Base-by-base conservation (phyloP, 2,797 vertebrate species). In the Moxostoma hubbsi region DNA sequence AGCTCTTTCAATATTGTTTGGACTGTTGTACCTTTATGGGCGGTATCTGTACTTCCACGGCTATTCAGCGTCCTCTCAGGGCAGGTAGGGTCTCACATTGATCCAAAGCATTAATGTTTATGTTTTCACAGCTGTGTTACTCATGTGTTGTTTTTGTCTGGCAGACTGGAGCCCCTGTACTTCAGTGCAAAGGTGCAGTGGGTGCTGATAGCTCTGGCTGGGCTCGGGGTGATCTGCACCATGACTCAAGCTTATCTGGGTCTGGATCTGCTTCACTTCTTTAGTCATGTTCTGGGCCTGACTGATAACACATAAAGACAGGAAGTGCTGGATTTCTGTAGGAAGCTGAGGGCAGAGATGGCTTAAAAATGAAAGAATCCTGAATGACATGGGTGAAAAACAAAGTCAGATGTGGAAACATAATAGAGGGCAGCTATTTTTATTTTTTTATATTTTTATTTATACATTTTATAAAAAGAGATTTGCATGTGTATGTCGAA, bases 11-110 rank as follows among this genome's bases (percentile, higher is more conserved):
- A 90, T 93, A 0, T 8, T 73, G 0, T 93, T 93, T 0, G 96
- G 97, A 0, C 68, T 96, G 0, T 59, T 95, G 0, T 98, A 98
- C 82, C 85, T 99, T 11, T 92, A 91, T 16, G 88, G 88, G 7
- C 95, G 96, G 4, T 89, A 94, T 85, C 85, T 50, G 47, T 98
- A 99, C 88, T 98, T 98, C 75, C 89, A 82, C 24, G 95, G 96
- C 9, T 98, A 98, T 0, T 1, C 89, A 0, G 1, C 47, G 70
- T 93, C 94, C 0, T 81, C 94, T 0, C 86, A 90, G 61, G 92
- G 85, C 69, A 93, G 96, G 96, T 98, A 80, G 83, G 88, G 24
- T 16, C 9, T 4, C 4, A 5, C 46, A n/a, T 69, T 6, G 47
- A 15, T 24, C 7, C 7, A 49, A 6, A 15, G 5, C 51, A 47